Base-by-base conservation (phyloP, 2,888 invertebrate species). In the Myathropa florea region DNA sequence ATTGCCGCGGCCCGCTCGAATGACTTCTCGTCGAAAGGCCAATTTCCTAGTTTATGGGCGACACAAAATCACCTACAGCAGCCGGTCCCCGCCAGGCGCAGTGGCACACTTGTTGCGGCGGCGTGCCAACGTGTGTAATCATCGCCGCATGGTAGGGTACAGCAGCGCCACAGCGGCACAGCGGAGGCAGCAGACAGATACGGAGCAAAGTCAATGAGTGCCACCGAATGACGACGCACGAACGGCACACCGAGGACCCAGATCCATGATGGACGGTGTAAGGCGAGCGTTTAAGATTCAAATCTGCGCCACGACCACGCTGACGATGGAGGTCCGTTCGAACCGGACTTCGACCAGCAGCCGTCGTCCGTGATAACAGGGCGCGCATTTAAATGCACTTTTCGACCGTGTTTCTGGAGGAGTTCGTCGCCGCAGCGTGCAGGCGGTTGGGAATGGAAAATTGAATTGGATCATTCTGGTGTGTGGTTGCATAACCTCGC, bases 41-140 rank as follows among this genome's bases (percentile, higher is more conserved):
- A 83, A 86, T 86, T 86, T 86, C 86, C 86, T 78, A 71, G 78
- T 86, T 86, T 83, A 86, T 86, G 86, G 79, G 78, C 78, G 79
- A 86, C 63, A 23, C 14, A 59, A 33, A 73, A 63, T 73, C 65
- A 83, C 76, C 71, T 60, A 60, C 59, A 24, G 75, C 64, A 21
- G 12, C 55, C 33, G 33, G 33, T 2, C 39, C 60, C 53, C 33
- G 73, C 30, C 33, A 28, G 46, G 39, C 57, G 28, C 30, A 63
- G 64, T 86, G 83, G 83, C 86, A 83, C 83, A 79, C 78, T 86
- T 86, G 86, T 75, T 79, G 78, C 75, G 75, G 78, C 78, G 75
- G 70, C 75, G 70, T 75, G 83, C 75, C 73, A 63, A 71, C 73
- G 65, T 83, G 75, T 86, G 78, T 83, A 86, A 83, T 83, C 83